Evolutionary conservation across 2,113 vertebrate species (phyloP), one percentile per base, ranked within the genome.

Genomic region (Azemiops feae): DNA sequence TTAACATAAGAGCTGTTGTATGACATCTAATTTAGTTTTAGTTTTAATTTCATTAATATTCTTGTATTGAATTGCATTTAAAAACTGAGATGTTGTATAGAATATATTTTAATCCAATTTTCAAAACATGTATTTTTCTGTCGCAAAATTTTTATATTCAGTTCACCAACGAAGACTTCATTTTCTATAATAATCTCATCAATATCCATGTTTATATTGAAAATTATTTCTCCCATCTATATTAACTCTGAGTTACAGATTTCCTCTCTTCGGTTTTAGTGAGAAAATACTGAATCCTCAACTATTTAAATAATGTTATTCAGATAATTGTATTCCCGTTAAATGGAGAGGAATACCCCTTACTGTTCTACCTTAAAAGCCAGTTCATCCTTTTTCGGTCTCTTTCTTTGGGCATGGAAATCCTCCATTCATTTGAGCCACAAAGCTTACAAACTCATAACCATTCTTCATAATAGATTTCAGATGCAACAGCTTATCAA

Each of bases 21-120:
- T 96, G 95, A 96, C 96, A 97, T 94, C 93, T 93, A 96, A 96
- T 97, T 97, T 97, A 96, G 94, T 93, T 96, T 97, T 98, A 96
- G 94, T 92, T 96, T 97, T 97, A 96, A 97, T 97, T 97, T 97
- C 90, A 96, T 97, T 97, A 47, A 47, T 87, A 87, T 87, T 81
- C 74, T 81, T 22, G 7, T 81, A 81, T 60, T 92, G 93, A 95
- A 94, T 92, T 86, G 25, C 27, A 64, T 89, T 87, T 96, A 93
- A 96, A 92, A 96, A 93, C 90, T 90, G 90, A 94, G 85, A 89
- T 96, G 18, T 7, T 39, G 6, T 22, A 81, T 22, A 43, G 34
- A 34, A 43, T 81, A 18, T 34, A 81, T 43, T 81, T 81, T 22
- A 81, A 81, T 43, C 34, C 34, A 81, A 39, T 81, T 81, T 81